Percentiles rank a stretch among this genome's conserved stretches.
Evolutionary conservation across 2,888 invertebrate species (phyloP).

Genomic region (Sinhomidia bicolor): DNA sequence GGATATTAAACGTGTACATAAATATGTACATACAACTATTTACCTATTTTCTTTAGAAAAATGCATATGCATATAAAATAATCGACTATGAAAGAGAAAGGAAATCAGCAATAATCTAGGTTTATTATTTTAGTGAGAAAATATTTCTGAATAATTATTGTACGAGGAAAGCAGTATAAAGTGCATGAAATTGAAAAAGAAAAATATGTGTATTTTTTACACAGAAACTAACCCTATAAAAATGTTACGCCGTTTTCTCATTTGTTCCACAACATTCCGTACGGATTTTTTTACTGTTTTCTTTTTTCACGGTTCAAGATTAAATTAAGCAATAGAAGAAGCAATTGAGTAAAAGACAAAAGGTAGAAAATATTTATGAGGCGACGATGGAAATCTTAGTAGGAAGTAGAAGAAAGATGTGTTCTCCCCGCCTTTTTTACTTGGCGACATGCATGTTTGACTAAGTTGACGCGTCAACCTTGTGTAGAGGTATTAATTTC

Average conservation of each 20-base stretch:
- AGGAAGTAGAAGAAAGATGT: neutral
- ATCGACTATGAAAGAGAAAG: too few species aligned
- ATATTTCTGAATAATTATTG: too few species aligned
- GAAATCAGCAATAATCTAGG: too few species aligned
- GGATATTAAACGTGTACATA: too few species aligned
- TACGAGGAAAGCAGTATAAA: too few species aligned
- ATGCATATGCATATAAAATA: too few species aligned
- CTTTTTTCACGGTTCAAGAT: neutral
- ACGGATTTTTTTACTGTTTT: neutral
- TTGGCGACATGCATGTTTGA: neutral
- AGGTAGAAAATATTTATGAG: constrained; percentile 27
- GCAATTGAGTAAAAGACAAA: constrained; percentile 5
- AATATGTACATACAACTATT: too few species aligned
- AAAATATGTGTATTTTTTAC: neutral
- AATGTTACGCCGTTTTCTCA: neutral
- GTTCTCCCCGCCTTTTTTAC: constrained; percentile 4
- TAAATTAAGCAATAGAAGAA: neutral
- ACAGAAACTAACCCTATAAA: neutral
- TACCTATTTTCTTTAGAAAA: too few species aligned
- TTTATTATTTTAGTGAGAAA: too few species aligned
- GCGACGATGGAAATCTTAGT: constrained; percentile 9
- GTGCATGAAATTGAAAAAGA: too few species aligned
- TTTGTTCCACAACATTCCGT: constrained; percentile 27
- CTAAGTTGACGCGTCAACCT: neutral
- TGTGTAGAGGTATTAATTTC: neutral